phyloP scores from a whole-genome alignment of 2,797 vertebrate genomes.

The Apodemus agrarius region DNA sequence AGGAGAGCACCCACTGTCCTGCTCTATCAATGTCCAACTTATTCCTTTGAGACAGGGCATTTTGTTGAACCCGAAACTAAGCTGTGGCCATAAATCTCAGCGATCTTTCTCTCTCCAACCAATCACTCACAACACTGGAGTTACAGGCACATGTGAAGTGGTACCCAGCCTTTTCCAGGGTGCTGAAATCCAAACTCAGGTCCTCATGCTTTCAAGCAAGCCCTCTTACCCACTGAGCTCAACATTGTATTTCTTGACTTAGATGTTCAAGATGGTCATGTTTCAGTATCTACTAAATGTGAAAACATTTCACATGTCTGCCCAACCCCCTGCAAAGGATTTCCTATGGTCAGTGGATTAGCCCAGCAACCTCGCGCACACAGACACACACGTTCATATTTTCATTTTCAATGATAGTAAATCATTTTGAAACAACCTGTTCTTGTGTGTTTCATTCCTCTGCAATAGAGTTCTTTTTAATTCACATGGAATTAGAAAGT shows the following conservation, averaged over 20 bases:
- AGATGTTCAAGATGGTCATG: neutral
- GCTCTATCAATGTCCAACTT: neutral
- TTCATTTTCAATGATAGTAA: neutral
- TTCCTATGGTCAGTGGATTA: neutral
- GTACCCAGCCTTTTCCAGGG: neutral
- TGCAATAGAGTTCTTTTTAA: conserved; percentile 38
- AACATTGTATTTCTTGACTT: conserved; percentile 5
- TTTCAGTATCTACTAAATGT: neutral
- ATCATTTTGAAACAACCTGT: neutral
- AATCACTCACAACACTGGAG: neutral
- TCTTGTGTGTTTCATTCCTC: neutral
- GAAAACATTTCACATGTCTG: neutral
- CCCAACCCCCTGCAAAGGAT: neutral
- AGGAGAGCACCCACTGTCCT: neutral
- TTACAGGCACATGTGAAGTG: neutral
- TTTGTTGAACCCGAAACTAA: neutral
- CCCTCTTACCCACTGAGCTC: neutral
- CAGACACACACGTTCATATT: neutral
- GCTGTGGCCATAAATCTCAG: neutral
- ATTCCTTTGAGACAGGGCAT: neutral
- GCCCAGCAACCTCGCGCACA: neutral
- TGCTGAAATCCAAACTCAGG: neutral
- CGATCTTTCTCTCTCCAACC: neutral
- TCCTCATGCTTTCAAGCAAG: neutral
- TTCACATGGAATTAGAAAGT: neutral